Evolutionary conservation across 2,113 vertebrate species (phyloP).

Genomic region (Pogona vitticeps): DNA sequence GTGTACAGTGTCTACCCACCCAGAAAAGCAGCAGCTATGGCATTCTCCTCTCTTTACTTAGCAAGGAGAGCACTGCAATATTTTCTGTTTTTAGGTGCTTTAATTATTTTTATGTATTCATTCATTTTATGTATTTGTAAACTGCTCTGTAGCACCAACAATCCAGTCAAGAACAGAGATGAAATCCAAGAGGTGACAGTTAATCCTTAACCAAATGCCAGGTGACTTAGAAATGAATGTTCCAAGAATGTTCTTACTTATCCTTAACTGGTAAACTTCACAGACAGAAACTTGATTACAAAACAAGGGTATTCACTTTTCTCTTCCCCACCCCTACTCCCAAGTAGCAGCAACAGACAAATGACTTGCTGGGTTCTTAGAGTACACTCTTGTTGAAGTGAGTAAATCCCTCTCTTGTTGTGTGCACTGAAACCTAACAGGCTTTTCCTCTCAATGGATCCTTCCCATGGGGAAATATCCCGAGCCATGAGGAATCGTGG

Average conservation of each 20-base stretch:
- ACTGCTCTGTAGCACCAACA: neutral
- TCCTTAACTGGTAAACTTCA: neutral
- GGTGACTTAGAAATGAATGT: neutral
- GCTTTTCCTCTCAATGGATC: conserved; percentile 96
- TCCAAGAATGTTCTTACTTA: neutral
- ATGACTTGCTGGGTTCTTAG: neutral
- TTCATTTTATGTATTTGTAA: neutral
- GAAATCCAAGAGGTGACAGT: neutral
- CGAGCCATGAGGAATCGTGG: conserved; percentile 97
- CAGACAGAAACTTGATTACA: neutral
- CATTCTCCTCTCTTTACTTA: neutral
- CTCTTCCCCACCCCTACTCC: neutral
- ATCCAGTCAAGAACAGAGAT: neutral
- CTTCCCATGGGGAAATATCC: conserved; percentile 94
- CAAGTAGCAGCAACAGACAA: neutral
- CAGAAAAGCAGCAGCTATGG: neutral
- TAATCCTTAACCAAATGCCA: neutral
- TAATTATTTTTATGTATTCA: neutral
- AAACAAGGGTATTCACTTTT: neutral
- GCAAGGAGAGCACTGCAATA: no score
- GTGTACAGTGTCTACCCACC: neutral
- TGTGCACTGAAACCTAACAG: conserved; percentile 66
- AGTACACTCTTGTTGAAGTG: neutral
- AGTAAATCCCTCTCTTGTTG: neutral
- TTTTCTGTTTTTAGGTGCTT: no score